Conservation (phyloP, 2,797 vertebrate species). For the Gallinago solitaria region DNA sequence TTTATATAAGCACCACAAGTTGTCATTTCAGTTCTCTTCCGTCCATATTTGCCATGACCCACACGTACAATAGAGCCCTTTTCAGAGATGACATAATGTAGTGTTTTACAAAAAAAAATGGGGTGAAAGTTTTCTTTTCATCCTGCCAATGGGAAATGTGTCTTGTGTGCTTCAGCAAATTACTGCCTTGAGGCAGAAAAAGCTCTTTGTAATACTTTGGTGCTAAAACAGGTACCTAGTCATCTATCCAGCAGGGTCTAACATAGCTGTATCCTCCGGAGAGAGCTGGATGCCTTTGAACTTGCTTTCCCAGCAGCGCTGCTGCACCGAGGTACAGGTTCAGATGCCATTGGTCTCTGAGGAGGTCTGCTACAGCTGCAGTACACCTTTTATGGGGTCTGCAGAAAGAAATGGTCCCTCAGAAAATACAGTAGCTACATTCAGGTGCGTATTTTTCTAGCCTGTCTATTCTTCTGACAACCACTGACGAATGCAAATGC, state of each 20-base stretch:
- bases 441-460: not conserved
- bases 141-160: slow-evolving; percentile 31
- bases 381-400: not conserved
- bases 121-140: slow-evolving; percentile 60
- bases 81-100: slow-evolving; percentile 44
- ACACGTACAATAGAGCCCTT: slow-evolving; percentile 17
- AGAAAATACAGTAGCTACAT: slow-evolving; percentile 42
- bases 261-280: slow-evolving; percentile 47
- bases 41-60: not conserved
- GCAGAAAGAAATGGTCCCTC: slow-evolving; percentile 4
- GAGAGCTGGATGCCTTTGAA: slow-evolving; percentile 63
- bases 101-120: not conserved
- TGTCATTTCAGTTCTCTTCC: slow-evolving; percentile 22
- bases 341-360: slow-evolving; percentile 13
- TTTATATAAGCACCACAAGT: not conserved
- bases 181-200: slow-evolving; percentile 61
- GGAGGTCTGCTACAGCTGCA: slow-evolving; percentile 36
- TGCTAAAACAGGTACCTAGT: slow-evolving; percentile 64
- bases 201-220: slow-evolving; percentile 57
- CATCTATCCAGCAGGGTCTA: slow-evolving; percentile 40
- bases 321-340: not conserved
- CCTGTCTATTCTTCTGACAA: not conserved
- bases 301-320: not conserved
- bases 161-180: slow-evolving; percentile 47
- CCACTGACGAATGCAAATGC: not conserved